Conservation (phyloP, 1,140 invertebrate species). For the Heliothis subflexa region DNA sequence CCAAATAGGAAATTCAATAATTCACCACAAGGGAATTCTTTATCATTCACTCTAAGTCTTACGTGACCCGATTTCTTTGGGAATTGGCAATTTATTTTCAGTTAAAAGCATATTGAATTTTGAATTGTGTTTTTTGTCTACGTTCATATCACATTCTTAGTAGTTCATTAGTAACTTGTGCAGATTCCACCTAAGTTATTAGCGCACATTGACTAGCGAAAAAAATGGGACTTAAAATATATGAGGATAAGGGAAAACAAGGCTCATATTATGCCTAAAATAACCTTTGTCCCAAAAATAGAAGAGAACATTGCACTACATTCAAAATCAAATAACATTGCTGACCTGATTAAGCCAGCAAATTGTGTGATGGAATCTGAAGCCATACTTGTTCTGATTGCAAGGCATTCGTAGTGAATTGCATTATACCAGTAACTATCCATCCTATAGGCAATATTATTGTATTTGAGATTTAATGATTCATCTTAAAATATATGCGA, state of each 20-base stretch:
- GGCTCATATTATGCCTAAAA: neutral
- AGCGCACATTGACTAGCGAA: too few relatives aligned
- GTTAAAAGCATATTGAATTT: neutral
- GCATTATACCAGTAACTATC: neutral
- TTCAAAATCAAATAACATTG: neutral
- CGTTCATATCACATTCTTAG: too few relatives aligned
- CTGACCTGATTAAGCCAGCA: neutral
- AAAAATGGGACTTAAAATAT: too few relatives aligned
- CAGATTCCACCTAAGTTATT: too few relatives aligned
- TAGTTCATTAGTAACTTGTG: too few relatives aligned
- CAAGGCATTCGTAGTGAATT: slow-evolving; percentile 1
- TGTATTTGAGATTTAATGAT: too few relatives aligned
- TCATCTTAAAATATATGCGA: too few relatives aligned
- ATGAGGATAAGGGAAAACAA: too few relatives aligned
- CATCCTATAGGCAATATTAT: too few relatives aligned
- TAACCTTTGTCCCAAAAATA: neutral
- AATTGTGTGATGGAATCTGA: slow-evolving; percentile 3
- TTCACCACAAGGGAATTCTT: neutral
- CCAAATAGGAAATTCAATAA: neutral
- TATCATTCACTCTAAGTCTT: too few relatives aligned
- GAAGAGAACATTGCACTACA: neutral
- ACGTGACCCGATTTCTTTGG: neutral
- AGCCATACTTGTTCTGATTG: slow-evolving; percentile 25
- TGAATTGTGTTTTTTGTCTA: neutral
- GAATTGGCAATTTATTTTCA: neutral